Evolutionary conservation across 2,113 vertebrate genomes (phyloP).

Genomic region (Hippotragus niger): DNA sequence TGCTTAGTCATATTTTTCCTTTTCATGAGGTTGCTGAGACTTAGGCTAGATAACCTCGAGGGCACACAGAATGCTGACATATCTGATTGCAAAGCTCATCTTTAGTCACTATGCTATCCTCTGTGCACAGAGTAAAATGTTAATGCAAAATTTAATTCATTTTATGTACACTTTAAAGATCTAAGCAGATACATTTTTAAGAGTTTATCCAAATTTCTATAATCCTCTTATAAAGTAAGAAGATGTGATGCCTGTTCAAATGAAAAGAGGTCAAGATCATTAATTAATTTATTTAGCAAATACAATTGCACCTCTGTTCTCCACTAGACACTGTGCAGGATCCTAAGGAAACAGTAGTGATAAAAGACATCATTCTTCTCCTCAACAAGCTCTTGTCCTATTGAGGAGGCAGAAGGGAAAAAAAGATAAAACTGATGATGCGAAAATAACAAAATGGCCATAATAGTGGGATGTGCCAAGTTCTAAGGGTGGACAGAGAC

Average conservation of each 20-base stretch:
- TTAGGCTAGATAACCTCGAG: neutral
- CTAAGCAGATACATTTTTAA: neutral
- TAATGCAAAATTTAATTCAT: neutral
- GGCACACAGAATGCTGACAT: neutral
- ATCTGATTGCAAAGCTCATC: neutral
- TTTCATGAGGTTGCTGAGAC: neutral
- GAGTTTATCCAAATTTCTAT: neutral
- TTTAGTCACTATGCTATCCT: neutral
- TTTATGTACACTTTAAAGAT: neutral
- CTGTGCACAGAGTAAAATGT: neutral
- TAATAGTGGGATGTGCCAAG: neutral
- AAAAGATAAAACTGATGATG: neutral
- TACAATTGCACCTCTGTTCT: neutral
- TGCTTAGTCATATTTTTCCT: neutral
- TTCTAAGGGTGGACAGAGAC: neutral
- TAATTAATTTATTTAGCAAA: neutral
- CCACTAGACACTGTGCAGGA: neutral
- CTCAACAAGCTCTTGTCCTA: neutral
- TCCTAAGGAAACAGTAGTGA: neutral
- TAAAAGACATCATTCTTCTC: neutral
- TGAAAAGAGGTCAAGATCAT: neutral
- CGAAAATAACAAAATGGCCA: neutral
- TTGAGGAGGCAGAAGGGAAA: neutral
- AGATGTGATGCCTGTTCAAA: neutral
- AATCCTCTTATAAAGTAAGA: neutral